A percentile compares a stretch with the other conserved stretches of the same genome.
Evolutionary conservation across 2,888 invertebrate species (phyloP).

Genomic region (Cordilura impudica): DNA sequence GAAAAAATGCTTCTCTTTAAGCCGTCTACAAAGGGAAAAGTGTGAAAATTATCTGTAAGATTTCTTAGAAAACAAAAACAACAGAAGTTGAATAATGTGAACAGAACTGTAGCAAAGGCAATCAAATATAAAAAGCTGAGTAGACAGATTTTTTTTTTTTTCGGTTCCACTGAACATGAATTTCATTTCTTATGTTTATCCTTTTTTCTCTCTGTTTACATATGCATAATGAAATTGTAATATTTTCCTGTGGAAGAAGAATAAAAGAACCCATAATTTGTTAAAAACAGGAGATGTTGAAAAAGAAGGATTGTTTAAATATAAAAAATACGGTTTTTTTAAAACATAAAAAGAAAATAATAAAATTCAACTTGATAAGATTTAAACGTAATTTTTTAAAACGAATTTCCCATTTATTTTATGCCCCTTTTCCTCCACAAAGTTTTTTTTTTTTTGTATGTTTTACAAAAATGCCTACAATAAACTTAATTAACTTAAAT

Average conservation of each 20-base stretch:
- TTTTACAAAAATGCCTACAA: too few species aligned
- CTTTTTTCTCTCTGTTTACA: neutral
- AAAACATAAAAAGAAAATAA: neutral
- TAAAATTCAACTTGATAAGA: neutral
- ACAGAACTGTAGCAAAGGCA: slow-evolving; percentile 17
- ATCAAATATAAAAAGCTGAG: slow-evolving; percentile 45
- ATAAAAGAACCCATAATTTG: slow-evolving; percentile 1
- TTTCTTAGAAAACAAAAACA: slow-evolving; percentile 25
- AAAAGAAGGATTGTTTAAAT: neutral
- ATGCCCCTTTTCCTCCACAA: too few species aligned
- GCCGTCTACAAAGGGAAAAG: neutral
- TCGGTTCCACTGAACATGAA: slow-evolving; percentile 38
- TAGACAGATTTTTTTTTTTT: slow-evolving; percentile 51
- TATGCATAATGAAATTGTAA: neutral
- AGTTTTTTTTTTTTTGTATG: too few species aligned
- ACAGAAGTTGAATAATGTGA: slow-evolving; percentile 1
- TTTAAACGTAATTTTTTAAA: neutral
- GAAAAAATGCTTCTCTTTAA: neutral
- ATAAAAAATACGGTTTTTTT: too few species aligned
- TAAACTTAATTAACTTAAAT: slow-evolving; percentile 15
- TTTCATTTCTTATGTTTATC: slow-evolving; percentile 16
- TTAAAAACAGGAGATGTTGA: neutral
- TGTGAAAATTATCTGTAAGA: slow-evolving; percentile 1
- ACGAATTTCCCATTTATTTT: neutral
- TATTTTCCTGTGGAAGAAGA: neutral